phyloP scores from a whole-genome alignment of 2,113 vertebrate species.

The Eulemur macaco region DNA sequence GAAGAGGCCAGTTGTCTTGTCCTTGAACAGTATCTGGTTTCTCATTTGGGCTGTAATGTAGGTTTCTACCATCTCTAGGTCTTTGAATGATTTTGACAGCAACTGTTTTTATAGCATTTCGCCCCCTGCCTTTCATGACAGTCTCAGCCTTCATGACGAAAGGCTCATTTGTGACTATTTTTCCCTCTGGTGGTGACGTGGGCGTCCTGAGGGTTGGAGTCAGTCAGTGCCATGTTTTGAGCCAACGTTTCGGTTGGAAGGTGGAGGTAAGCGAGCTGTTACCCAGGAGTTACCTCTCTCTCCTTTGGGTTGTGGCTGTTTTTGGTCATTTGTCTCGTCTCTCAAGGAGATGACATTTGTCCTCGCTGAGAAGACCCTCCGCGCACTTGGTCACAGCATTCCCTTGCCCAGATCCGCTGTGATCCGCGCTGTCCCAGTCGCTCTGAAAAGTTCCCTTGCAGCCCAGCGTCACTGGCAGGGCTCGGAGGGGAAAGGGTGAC shows the following conservation, averaged over 20 bases:
- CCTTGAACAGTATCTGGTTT: neutral
- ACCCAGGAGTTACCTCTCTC: neutral
- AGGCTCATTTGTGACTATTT: constrained; percentile 74
- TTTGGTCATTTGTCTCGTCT: constrained; percentile 73
- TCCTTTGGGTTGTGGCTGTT: neutral
- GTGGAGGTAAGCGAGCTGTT: constrained; percentile 76
- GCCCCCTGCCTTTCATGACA: neutral
- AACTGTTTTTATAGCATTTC: constrained; percentile 58
- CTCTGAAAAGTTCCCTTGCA: constrained; percentile 31
- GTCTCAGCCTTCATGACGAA: constrained; percentile 68
- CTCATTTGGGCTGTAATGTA: fast-evolving
- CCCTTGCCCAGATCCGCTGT: constrained; percentile 61
- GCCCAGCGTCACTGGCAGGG: neutral
- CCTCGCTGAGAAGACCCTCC: constrained; percentile 59
- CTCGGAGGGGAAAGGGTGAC: constrained; percentile 48
- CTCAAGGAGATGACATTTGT: neutral
- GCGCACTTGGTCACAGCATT: neutral
- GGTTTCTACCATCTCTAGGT: too few species aligned
- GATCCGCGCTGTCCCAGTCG: constrained; percentile 4
- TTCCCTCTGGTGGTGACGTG: constrained; percentile 14
- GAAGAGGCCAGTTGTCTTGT: fast-evolving
- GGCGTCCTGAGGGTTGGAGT: constrained; percentile 68
- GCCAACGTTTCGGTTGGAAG: constrained; percentile 86
- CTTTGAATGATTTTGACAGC: constrained; percentile 41
- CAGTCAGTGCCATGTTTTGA: constrained; percentile 79